phyloP scores from a whole-genome alignment of 2,888 invertebrate genomes.

The Andrena chrysosceles region DNA sequence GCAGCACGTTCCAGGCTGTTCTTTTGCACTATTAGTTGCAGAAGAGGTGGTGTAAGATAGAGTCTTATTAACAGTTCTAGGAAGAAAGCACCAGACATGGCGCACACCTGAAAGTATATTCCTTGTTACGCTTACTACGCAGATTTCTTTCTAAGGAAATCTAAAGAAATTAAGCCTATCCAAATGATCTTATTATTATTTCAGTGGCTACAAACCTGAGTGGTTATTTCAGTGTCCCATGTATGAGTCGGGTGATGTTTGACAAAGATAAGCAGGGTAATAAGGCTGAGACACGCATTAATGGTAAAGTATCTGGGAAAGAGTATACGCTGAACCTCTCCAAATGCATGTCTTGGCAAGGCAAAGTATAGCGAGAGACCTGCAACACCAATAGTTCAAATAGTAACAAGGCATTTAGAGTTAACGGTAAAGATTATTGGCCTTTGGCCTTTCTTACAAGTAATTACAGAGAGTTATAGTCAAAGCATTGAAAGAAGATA shows the following conservation, averaged over 20 bases:
- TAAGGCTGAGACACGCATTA: constrained; percentile 91
- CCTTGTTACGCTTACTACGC: neutral
- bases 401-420: neutral
- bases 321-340: constrained; percentile 93
- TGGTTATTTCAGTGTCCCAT: constrained; percentile 85
- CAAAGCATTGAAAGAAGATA: neutral
- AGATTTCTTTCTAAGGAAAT: neutral
- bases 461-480: too few relatives aligned
- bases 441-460: too few relatives aligned
- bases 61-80: constrained; percentile 92
- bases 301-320: constrained; percentile 95
- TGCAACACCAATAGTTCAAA: constrained; percentile 79
- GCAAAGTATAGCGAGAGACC: constrained; percentile 94
- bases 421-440: neutral
- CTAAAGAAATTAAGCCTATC: neutral
- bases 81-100: constrained; percentile 89
- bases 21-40: constrained; percentile 91
- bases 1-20: constrained; percentile 91
- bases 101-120: constrained; percentile 86
- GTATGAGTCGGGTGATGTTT: constrained; percentile 87
- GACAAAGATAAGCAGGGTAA: constrained; percentile 90
- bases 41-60: constrained; percentile 91
- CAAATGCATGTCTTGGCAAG: constrained; percentile 94
- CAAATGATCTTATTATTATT: neutral
- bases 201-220: constrained; percentile 84